Percentiles rank a stretch among this genome's conserved stretches.
Evolutionary conservation across 2,888 invertebrate genomes (phyloP).

Genomic region (Cabera pusaria): DNA sequence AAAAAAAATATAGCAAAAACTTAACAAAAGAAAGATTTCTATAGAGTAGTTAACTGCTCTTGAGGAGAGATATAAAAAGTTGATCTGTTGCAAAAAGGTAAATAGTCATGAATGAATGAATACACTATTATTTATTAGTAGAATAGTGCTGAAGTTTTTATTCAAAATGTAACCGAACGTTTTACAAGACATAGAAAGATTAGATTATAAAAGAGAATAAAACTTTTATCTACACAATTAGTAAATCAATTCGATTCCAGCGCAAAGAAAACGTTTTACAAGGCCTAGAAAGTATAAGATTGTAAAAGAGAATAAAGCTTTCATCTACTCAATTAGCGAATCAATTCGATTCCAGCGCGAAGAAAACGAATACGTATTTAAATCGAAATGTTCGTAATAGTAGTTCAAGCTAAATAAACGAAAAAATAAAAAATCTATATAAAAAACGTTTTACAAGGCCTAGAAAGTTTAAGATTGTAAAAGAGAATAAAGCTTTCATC

Average conservation of each 20-base stretch:
- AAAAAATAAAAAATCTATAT: too few relatives aligned
- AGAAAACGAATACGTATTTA: slow-evolving; percentile 13
- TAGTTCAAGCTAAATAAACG: slow-evolving; percentile 7
- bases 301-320: slow-evolving; percentile 9
- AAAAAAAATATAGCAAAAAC: slow-evolving; percentile 49
- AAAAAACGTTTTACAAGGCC: slow-evolving; percentile 9
- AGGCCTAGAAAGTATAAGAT: slow-evolving; percentile 9
- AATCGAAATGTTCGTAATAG: slow-evolving; percentile 13
- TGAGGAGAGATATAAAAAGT: slow-evolving; percentile 37
- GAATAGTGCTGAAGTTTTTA: slow-evolving; percentile 11
- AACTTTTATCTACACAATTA: slow-evolving; percentile 14
- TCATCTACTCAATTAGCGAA: slow-evolving; percentile 15
- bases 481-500: slow-evolving; percentile 10
- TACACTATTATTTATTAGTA: slow-evolving; percentile 10
- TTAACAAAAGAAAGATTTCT: slow-evolving; percentile 39
- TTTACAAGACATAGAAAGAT: slow-evolving; percentile 11
- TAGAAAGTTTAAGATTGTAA: slow-evolving; percentile 9
- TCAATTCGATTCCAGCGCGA: slow-evolving; percentile 11
- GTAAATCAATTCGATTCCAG: slow-evolving; percentile 14
- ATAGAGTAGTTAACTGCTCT: slow-evolving; percentile 32
- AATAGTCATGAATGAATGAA: slow-evolving; percentile 16
- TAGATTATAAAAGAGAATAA: slow-evolving; percentile 6
- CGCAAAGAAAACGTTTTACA: slow-evolving; percentile 9
- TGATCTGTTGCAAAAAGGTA: slow-evolving; percentile 19
- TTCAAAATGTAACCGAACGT: slow-evolving; percentile 6